phyloP scores from a whole-genome alignment of 2,888 invertebrate genomes.

The Baronia brevicornis region DNA sequence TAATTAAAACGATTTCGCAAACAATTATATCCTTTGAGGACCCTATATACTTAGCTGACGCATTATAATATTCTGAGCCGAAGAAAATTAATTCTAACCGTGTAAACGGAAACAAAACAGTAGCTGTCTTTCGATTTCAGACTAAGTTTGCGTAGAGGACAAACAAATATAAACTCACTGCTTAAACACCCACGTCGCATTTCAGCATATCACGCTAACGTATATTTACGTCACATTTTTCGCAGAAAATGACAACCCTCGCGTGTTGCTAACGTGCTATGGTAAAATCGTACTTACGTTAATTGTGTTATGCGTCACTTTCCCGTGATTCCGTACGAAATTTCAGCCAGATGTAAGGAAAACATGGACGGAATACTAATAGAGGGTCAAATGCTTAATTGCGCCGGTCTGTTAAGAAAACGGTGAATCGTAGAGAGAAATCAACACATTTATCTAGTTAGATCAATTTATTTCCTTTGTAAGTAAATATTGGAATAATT shows the following conservation, averaged over 20 bases:
- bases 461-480: no score
- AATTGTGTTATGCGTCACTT: no score
- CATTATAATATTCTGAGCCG: conserved; percentile 15
- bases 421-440: no score
- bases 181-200: not conserved
- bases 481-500: no score
- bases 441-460: no score
- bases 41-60: conserved; percentile 15
- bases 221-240: not conserved
- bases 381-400: conserved; percentile 21
- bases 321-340: no score
- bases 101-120: not conserved
- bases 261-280: not conserved
- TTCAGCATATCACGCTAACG: not conserved
- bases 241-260: not conserved
- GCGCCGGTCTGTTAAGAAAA: conserved; percentile 19
- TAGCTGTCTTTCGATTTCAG: not conserved
- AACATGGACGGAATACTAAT: conserved; percentile 20
- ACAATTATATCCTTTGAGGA: conserved; percentile 26
- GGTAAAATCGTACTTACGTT: not conserved
- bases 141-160: not conserved
- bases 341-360: no score
- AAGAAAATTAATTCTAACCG: conserved; percentile 25
- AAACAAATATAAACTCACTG: not conserved
- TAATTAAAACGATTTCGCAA: conserved; percentile 23